Evolutionary conservation across 2,113 vertebrate genomes (phyloP).

Genomic region (Ginglymostoma cirratum): DNA sequence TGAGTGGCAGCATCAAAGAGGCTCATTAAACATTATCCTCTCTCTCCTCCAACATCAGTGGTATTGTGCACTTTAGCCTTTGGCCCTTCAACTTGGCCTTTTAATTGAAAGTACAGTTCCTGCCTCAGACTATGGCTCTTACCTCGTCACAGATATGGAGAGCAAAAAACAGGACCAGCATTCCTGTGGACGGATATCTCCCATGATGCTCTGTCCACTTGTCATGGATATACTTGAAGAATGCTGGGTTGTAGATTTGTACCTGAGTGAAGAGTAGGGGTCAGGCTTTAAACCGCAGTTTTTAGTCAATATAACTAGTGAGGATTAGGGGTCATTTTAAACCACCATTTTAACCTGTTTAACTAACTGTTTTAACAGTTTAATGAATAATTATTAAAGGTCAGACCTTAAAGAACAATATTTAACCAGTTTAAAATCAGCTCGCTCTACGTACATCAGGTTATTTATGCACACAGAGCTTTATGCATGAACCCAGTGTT

Average conservation of each 20-base stretch:
- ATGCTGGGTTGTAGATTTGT: slow-evolving; percentile 95
- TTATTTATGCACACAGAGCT: background rate
- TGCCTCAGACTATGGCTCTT: slow-evolving; percentile 38
- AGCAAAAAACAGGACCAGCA: slow-evolving; percentile 94
- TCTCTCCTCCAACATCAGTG: background rate
- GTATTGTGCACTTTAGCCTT: background rate
- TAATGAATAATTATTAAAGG: too few species aligned
- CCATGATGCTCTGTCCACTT: slow-evolving; percentile 87
- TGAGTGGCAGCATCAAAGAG: background rate
- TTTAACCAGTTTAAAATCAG: background rate
- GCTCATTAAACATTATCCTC: background rate
- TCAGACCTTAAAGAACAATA: too few species aligned
- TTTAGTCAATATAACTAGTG: background rate
- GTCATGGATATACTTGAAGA: slow-evolving; percentile 98
- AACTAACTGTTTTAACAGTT: too few species aligned
- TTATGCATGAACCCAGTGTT: background rate
- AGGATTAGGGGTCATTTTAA: background rate
- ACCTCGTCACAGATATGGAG: slow-evolving; percentile 96
- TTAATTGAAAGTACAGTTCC: background rate
- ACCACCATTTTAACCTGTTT: too few species aligned
- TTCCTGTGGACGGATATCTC: slow-evolving; percentile 95
- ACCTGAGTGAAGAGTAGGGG: slow-evolving; percentile 59
- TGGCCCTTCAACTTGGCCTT: background rate
- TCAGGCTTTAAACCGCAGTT: slow-evolving; percentile 3
- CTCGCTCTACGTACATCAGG: background rate